Evolutionary conservation across 2,113 vertebrate species (phyloP).

Genomic region (Nematolebias whitei): DNA sequence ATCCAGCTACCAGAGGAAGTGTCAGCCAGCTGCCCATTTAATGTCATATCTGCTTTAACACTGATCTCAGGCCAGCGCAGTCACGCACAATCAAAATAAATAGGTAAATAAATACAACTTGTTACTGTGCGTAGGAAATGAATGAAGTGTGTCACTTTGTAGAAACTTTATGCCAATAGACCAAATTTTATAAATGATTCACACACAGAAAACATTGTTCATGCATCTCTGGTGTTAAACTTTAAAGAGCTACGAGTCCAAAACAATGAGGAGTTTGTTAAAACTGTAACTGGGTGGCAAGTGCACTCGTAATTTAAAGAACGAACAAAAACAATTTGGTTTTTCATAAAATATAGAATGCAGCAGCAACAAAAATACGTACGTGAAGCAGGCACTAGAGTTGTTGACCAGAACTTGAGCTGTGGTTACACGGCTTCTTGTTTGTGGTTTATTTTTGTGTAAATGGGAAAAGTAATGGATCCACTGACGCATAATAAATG

Average conservation of each 20-base stretch:
- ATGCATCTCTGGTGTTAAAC: background rate
- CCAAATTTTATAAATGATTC: background rate
- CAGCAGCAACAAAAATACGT: background rate
- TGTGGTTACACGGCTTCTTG: background rate
- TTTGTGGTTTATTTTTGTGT: background rate
- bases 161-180: constrained; percentile 15
- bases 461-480: constrained; percentile 6
- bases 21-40: constrained; percentile 15
- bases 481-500: constrained; percentile 20
- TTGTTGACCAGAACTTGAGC: background rate
- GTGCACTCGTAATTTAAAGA: background rate
- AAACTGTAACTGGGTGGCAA: constrained; percentile 15
- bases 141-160: constrained; percentile 5
- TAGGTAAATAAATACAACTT: constrained; percentile 63
- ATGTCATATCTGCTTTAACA: constrained; percentile 18
- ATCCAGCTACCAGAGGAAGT: constrained; percentile 2
- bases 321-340: background rate
- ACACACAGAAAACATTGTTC: background rate
- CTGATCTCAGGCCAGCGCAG: constrained; percentile 8
- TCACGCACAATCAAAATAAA: constrained; percentile 49
- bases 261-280: constrained; percentile 20
- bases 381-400: constrained; percentile 24
- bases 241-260: background rate
- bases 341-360: constrained; percentile 3
- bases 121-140: constrained; percentile 14